These are phyloP conservation scores for Germaria angustata DNA, from an alignment of 2,888 invertebrate species.

Conservation along the genomic window DNA sequence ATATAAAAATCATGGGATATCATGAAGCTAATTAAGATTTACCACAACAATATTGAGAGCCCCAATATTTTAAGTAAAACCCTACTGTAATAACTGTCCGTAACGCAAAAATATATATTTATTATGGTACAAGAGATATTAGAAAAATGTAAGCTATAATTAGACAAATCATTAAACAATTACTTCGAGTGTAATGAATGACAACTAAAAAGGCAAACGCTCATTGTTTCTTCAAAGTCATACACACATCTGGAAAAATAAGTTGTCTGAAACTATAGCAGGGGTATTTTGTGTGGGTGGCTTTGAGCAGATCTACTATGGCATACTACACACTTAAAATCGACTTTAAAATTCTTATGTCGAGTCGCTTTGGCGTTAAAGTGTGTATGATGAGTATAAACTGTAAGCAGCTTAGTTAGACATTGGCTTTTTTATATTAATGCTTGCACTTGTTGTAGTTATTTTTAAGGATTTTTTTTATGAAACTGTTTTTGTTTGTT, in stretches of 20 bases:
- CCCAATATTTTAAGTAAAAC: too few relatives aligned
- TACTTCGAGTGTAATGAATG: not conserved
- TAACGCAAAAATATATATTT: too few relatives aligned
- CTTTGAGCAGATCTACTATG: not conserved
- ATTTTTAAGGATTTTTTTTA: conserved; percentile 19
- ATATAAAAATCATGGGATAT: too few relatives aligned
- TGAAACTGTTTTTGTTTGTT: too few relatives aligned
- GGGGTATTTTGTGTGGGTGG: not conserved
- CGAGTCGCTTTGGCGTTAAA: conserved; percentile 50
- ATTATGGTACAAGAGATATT: too few relatives aligned
- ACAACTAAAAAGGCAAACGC: conserved; percentile 18
- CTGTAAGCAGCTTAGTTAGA: conserved; percentile 65
- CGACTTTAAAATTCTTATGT: conserved; percentile 36
- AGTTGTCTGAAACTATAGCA: not conserved
- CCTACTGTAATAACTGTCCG: too few relatives aligned
- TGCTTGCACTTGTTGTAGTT: not conserved
- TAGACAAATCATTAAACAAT: not conserved
- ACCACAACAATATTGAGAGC: too few relatives aligned
- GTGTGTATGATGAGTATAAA: conserved; percentile 58
- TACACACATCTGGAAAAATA: not conserved
- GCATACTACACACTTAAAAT: conserved; percentile 20
- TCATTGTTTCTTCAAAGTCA: not conserved
- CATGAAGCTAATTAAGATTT: too few relatives aligned
- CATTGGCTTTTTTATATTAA: conserved; percentile 20
- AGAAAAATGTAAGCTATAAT: too few relatives aligned